phyloP scores from a whole-genome alignment of 64 coral and sea anemone genomes.

The Catalaphyllia jardinei region DNA sequence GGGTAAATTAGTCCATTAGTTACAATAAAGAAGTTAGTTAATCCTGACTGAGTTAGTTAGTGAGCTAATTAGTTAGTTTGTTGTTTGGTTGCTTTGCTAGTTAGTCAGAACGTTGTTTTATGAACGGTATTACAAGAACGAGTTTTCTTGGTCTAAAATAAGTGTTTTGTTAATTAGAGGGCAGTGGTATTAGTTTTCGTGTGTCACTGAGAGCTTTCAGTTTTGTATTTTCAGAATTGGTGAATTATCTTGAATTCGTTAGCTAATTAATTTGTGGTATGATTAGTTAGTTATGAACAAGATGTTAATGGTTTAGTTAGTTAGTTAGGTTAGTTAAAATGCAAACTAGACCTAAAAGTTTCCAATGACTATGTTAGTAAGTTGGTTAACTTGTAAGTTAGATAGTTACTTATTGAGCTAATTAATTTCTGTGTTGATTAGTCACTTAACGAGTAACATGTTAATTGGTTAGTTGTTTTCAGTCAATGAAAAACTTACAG shows the following conservation, averaged over 20 bases:
- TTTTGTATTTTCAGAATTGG: too few species aligned
- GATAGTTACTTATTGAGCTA: background rate
- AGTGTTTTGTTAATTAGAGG: too few species aligned
- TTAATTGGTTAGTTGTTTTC: background rate
- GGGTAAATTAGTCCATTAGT: background rate
- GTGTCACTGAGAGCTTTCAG: too few species aligned
- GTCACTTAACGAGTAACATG: background rate
- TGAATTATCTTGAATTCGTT: too few species aligned
- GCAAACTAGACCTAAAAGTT: too few species aligned
- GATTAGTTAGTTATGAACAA: background rate
- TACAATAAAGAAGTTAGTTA: background rate
- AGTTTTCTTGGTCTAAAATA: too few species aligned
- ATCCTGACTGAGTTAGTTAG: background rate
- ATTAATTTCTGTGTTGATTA: background rate
- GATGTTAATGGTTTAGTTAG: background rate
- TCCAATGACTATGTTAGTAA: too few species aligned
- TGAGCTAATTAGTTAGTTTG: background rate
- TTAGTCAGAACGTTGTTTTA: background rate
- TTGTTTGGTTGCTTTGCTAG: background rate
- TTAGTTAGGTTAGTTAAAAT: background rate
- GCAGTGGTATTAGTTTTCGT: too few species aligned
- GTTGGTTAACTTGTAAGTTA: background rate
- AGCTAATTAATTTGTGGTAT: background rate
- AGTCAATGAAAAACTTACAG: too few species aligned
- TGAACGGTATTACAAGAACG: too few species aligned